Conservation (phyloP, 1,140 invertebrate genomes). For the Drosophila kepulauana region DNA sequence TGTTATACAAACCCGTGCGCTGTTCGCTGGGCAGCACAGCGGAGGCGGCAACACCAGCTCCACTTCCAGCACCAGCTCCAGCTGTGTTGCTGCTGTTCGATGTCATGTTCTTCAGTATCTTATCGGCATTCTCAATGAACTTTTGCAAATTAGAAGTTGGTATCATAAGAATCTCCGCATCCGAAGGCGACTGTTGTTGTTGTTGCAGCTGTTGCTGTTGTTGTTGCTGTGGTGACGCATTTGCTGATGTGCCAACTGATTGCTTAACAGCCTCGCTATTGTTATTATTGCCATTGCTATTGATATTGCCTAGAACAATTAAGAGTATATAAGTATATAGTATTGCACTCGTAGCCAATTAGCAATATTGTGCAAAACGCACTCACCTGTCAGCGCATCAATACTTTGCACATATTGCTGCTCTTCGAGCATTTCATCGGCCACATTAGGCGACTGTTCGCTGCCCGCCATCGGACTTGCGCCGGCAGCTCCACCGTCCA, state of each 20-base stretch:
- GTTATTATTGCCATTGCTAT: conserved; percentile 55
- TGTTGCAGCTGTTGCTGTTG: conserved; percentile 39
- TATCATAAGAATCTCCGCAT: conserved; percentile 77
- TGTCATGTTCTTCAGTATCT: conserved; percentile 83
- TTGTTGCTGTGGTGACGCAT: conserved; percentile 18
- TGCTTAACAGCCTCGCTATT: conserved; percentile 60
- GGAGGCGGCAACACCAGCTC: conserved; percentile 5
- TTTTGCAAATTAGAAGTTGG: conserved; percentile 84
- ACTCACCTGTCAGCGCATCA: conserved; percentile 68
- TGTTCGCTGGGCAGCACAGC: conserved; percentile 45
- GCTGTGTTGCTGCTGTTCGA: conserved; percentile 56
- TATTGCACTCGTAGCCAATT: conserved; percentile 30
- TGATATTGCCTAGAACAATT: conserved; percentile 66
- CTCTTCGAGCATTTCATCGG: conserved; percentile 70
- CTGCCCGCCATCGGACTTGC: conserved; percentile 61
- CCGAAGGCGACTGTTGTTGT: conserved; percentile 53
- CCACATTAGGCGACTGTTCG: conserved; percentile 47
- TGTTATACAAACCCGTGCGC: conserved; percentile 55
- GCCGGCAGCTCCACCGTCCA: conserved; percentile 70
- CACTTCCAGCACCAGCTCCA: conserved; percentile 3
- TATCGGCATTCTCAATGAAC: conserved; percentile 83
- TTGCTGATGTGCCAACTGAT: conserved; percentile 37
- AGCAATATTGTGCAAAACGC: not conserved
- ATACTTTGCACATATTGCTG: conserved; percentile 73
- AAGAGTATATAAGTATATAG: not conserved